Evolutionary conservation across 2,113 vertebrate species (phyloP), one percentile per base, ranked within the genome.

Genomic region (Dromas ardeola): DNA sequence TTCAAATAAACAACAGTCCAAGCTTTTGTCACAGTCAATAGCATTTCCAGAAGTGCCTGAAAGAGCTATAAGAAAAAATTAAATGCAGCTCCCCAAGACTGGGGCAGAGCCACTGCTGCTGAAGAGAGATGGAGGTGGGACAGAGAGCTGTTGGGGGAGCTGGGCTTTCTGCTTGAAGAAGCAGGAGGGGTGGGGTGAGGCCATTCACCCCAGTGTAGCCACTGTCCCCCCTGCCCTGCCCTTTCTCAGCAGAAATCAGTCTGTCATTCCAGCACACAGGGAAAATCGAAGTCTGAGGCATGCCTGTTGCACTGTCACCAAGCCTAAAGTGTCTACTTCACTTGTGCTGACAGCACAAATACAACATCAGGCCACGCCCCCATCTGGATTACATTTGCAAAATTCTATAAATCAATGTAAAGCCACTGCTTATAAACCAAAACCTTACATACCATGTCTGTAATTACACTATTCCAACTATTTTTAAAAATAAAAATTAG

Each of bases 291-390:
- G 23, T 13, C 17, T 13, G 18, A 86, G 45, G 13, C 27, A 36
- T 12, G 32, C 6, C 2, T 38, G 8, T 49, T 62, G 22, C 20
- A 21, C 8, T 0, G 0, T 10, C 4, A 3, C 25, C 86, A 38
- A 78, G 15, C 6, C 13, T 63, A 58, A 71, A 74, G 8, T 0
- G 0, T 23, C 17, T 62, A 4, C 12, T 55, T 59, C 34, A 15
- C 13, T 62, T 73, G 10, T n/a, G 6, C 22, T 4, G 17, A 15
- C 14, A 81, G 8, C 11, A 34, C 15, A 63, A 63, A 52, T 20
- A 21, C 7, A 52, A 56, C 7, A 16, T 16, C 38, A 45, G 40
- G 14, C 5, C 53, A 61, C 25, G 72, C 63, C 9, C 6, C 10
- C 23, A 18, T 15, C 7, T 50, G n/a, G 15, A 32, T 81, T 62